Base-by-base conservation (phyloP, 2,888 invertebrate genomes). In the Philopedon plagiatum region DNA sequence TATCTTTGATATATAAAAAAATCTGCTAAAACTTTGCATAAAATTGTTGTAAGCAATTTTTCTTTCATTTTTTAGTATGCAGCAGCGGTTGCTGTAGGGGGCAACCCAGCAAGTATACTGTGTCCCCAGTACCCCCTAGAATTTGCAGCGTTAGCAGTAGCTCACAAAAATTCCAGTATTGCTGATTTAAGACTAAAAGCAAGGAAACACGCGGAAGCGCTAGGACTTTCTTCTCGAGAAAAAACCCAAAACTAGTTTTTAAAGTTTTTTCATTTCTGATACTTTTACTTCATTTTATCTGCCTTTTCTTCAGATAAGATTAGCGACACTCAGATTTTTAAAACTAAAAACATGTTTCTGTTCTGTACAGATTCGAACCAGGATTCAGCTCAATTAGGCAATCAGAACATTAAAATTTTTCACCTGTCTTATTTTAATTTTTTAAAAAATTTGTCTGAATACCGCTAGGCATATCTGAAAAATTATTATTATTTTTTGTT, bases 171-270 rank as follows among this genome's bases (percentile, higher is more conserved):
- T 80, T 96, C 96, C 18, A 97, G 96, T 84, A 97, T 98, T 83
- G 97, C 97, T 0, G 98, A 98, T 87, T 89, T 98, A 66, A 89
- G 98, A 79, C 89, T 97, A 76, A 98, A 98, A 86, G 97, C 98
- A 18, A 92, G 95, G 83, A 92, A 96, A 80, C 97, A 97, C 86
- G 94, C 97, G 29, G 97, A 97, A 79, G 95, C 96, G 0, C 87
- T 97, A 62, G 96, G 91, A 1, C 87, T 91, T 18, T 77, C 77
- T n/a, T 63, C 78, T 5, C 63, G 78, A 69, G 80, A 80, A 63
- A 79, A 80, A 62, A 29, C 73, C 1, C 70, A 70, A 32, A 70
- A 74, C 61, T 74, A 74, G 65, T 64, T 41, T 60, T 62, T 29
- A 46, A 2, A 13, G 18, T 11, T 23, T 29, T 15, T 29, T 13